These are phyloP conservation scores for Lates japonicus DNA, from an alignment of 2,797 vertebrate genomes.

Conservation along the genomic window DNA sequence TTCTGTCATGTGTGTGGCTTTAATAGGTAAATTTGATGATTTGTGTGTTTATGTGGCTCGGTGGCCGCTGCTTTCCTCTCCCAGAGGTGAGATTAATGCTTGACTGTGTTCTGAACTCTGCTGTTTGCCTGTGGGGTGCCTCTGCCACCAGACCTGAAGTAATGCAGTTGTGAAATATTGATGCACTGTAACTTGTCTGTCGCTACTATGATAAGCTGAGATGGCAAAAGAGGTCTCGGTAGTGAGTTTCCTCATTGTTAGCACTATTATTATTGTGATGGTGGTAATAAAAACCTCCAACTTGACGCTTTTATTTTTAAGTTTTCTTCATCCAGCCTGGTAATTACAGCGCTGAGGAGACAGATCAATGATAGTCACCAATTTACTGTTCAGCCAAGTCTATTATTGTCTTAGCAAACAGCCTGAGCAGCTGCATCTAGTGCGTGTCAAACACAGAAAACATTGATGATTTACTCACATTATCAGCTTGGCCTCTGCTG, in stretches of 20 bases:
- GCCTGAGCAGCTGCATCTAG: conserved; percentile 41
- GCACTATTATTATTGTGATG: conserved; percentile 8
- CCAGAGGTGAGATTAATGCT: conserved; percentile 40
- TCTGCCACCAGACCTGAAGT: conserved; percentile 78
- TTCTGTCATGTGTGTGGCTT: background rate
- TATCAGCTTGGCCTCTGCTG: background rate
- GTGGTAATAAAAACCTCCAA: conserved; percentile 10
- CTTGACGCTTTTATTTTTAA: conserved; percentile 2
- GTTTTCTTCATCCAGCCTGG: conserved; percentile 20
- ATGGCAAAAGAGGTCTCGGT: conserved; percentile 20
- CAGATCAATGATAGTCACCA: conserved; percentile 18
- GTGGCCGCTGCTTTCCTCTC: conserved; percentile 2
- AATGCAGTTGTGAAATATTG: conserved; percentile 78
- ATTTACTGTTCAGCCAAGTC: conserved; percentile 39
- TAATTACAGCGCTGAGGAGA: conserved; percentile 34
- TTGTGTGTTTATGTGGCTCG: background rate
- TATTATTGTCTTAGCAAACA: conserved; percentile 37
- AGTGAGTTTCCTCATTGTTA: background rate
- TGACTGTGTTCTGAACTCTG: conserved; percentile 56
- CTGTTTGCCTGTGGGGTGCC: conserved; percentile 14
- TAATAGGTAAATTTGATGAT: background rate
- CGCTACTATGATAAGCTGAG: conserved; percentile 40
- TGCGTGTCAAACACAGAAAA: conserved; percentile 21
- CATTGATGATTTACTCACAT: conserved; percentile 22
- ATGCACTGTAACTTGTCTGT: conserved; percentile 65